A percentile compares a stretch with the other conserved stretches of the same genome.
Evolutionary conservation across 2,113 vertebrate species (phyloP).

Genomic region (Zootoca vivipara): DNA sequence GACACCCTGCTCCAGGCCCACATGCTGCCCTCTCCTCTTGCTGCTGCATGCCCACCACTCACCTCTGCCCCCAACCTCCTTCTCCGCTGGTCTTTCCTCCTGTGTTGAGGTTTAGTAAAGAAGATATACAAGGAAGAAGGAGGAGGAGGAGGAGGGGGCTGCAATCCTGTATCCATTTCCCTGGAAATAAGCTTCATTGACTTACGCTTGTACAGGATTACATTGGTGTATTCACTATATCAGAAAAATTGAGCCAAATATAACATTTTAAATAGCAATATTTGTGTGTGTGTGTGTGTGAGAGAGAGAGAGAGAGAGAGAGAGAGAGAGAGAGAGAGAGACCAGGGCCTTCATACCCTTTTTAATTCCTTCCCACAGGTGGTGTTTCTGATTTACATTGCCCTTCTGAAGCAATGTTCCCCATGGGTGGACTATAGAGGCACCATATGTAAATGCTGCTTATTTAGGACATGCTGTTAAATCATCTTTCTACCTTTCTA

Average conservation of each 20-base stretch:
- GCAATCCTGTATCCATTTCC: neutral
- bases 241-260: constrained; percentile 52
- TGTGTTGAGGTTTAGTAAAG: constrained; percentile 64
- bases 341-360: neutral
- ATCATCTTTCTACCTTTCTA: constrained; percentile 49
- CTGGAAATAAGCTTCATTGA: no score
- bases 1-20: no score
- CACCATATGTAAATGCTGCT: constrained; percentile 54
- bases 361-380: neutral
- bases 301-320: no score
- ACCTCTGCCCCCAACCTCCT: no score
- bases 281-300: no score
- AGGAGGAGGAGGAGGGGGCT: no score
- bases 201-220: no score
- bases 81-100: constrained; percentile 38
- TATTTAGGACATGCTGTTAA: constrained; percentile 63
- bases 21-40: no score
- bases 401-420: neutral
- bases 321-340: no score
- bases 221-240: constrained; percentile 46
- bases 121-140: constrained; percentile 58
- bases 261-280: constrained; percentile 46
- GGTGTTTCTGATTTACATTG: no score
- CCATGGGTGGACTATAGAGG: neutral
- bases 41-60: no score